Percentiles rank a stretch among this genome's conserved stretches.
phyloP scores from a whole-genome alignment of 2,113 vertebrate genomes.

The Perca flavescens region DNA sequence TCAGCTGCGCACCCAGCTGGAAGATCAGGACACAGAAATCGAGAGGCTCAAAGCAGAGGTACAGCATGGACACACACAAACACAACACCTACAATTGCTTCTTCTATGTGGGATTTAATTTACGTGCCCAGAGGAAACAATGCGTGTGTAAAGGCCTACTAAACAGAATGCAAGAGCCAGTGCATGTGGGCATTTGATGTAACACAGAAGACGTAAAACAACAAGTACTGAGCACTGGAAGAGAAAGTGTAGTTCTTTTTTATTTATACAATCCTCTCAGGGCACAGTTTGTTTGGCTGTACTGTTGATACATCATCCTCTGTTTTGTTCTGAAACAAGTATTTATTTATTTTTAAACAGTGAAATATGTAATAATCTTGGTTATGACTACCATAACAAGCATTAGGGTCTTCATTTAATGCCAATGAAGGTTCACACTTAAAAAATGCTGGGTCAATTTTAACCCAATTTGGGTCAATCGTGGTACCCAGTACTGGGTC shows the following conservation, averaged over 20 bases:
- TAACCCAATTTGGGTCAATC: too few species aligned
- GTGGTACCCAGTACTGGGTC: too few species aligned
- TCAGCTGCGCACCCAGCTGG: constrained; percentile 96
- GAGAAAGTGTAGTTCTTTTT: background rate
- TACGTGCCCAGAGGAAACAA: background rate
- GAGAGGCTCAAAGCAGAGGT: constrained; percentile 97
- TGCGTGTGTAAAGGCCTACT: background rate
- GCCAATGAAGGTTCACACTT: too few species aligned
- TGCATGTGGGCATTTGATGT: background rate
- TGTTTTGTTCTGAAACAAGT: constrained; percentile 3
- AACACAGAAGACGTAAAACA: background rate
- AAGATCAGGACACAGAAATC: constrained; percentile 98
- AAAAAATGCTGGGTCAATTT: too few species aligned
- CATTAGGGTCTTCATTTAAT: background rate
- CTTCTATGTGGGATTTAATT: background rate
- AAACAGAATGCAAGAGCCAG: background rate
- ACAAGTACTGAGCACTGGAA: background rate
- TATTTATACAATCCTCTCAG: constrained; percentile 2
- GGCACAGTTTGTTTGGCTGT: background rate
- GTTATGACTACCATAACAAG: background rate
- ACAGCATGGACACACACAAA: constrained; percentile 18
- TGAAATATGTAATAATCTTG: background rate
- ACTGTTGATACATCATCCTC: background rate
- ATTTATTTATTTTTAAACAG: background rate
- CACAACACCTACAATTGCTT: constrained; percentile 1